Evolutionary conservation across 2,113 vertebrate species (phyloP).

Genomic region (Lophius piscatorius): DNA sequence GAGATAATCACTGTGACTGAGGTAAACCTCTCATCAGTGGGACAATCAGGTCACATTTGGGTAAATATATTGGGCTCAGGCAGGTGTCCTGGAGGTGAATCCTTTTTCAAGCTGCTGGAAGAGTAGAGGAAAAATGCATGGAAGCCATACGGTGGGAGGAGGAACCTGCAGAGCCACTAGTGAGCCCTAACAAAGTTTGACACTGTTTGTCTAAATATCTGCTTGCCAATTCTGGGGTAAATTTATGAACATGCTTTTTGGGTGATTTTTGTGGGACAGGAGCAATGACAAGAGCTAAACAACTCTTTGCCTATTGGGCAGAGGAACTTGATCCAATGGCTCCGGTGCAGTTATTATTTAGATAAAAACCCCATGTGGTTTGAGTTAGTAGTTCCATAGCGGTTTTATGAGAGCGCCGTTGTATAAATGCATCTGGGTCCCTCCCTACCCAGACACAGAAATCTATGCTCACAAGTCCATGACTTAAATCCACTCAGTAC

Average conservation of each 20-base stretch:
- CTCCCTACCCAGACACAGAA: slow-evolving; percentile 26
- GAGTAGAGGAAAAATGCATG: slow-evolving; percentile 58
- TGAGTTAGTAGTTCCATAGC: slow-evolving; percentile 71
- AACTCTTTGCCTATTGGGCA: slow-evolving; percentile 51
- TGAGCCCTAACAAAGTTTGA: slow-evolving; percentile 76
- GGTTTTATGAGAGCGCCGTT: slow-evolving; percentile 70
- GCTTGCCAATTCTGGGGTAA: slow-evolving; percentile 65
- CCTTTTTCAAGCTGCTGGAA: slow-evolving; percentile 29
- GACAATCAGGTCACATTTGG: slow-evolving; percentile 53
- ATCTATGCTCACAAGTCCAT: slow-evolving; percentile 17
- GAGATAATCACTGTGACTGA: slow-evolving; percentile 67
- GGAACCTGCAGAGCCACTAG: slow-evolving; percentile 27
- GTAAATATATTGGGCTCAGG: slow-evolving; percentile 46
- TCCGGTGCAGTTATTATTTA: slow-evolving; percentile 73
- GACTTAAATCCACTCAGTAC: slow-evolving; percentile 22
- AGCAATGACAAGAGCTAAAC: slow-evolving; percentile 66
- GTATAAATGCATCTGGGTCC: slow-evolving; percentile 64
- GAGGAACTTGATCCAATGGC: slow-evolving; percentile 68
- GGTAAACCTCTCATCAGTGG: slow-evolving; percentile 62
- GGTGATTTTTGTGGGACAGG: slow-evolving; percentile 56
- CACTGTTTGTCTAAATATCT: slow-evolving; percentile 76
- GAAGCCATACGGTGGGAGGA: slow-evolving; percentile 60
- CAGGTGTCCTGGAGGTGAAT: slow-evolving; percentile 59
- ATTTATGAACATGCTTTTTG: slow-evolving; percentile 67
- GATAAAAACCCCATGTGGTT: slow-evolving; percentile 78